Base-by-base conservation (phyloP, 2,113 vertebrate genomes). In the Cottus gobio region DNA sequence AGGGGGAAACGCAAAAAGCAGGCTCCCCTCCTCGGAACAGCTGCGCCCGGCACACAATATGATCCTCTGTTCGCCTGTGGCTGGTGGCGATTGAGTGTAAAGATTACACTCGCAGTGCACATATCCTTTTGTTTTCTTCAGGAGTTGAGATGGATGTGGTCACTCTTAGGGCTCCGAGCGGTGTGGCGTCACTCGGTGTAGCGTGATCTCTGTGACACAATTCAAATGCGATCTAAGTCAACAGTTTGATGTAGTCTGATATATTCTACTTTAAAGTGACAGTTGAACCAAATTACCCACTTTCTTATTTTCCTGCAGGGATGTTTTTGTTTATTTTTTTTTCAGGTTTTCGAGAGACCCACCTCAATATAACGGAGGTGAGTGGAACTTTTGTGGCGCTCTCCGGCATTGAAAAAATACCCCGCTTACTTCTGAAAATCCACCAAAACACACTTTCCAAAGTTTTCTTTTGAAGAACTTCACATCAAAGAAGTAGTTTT, bases 1-100 rank as follows among this genome's bases (percentile, higher is more conserved):
- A 82, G 54, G 78, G 78, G 56, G 88, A 84, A 80, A 84, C 37
- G 56, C 48, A 79, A 80, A 85, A 77, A 83, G 77, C 71, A 75
- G 77, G 22, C 82, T 78, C 71, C 61, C 75, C 56, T 85, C 80
- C 75, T 87, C 44, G 52, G 77, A 87, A 85, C 93, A 94, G 91
- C 92, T 92, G 93, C 77, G 77, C 36, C 79, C 37, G 71, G 71
- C 72, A 4, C 84, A 93, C 92, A 93, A 89, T 86, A 80, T 69
- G 71, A 1, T 80, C 80, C 87, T 91, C 80, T 94, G 92, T 93
- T 82, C 5, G 72, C 64, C 67, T 76, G 90, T 75, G 87, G 82
- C 87, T 93, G 90, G 89, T 86, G 87, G 86, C 60, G 90, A 90
- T 78, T 13, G 42, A 52, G 80, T 52, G 78, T 44, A 39, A 71